Percentiles rank a stretch among this genome's conserved stretches.
These are phyloP conservation scores for Petrocephalus schoutedeni DNA, from an alignment of 2,797 vertebrate species.

Conservation along the genomic window DNA sequence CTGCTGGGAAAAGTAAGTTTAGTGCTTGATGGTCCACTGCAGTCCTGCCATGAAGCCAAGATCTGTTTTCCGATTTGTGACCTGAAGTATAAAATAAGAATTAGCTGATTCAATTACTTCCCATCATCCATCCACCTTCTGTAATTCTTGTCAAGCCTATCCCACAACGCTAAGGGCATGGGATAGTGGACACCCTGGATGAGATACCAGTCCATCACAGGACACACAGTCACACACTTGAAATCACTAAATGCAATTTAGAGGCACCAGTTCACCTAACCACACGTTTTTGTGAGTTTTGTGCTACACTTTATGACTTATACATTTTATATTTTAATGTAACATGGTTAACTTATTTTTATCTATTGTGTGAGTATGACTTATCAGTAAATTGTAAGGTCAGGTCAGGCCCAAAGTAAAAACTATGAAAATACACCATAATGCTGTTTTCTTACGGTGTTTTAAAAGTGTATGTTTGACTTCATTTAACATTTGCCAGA, in stretches of 20 bases:
- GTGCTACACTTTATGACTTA: not conserved
- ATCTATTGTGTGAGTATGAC: not conserved
- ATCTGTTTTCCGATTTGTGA: conserved; percentile 37
- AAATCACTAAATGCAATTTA: not conserved
- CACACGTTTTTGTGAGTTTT: not conserved
- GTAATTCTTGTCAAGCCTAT: not conserved
- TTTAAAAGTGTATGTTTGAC: not conserved
- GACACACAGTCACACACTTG: not conserved
- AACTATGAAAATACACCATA: not conserved
- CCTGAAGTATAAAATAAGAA: conserved; percentile 40
- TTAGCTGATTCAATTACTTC: not conserved
- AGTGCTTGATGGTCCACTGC: conserved; percentile 26
- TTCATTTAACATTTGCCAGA: not conserved
- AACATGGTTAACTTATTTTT: not conserved
- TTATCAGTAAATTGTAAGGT: not conserved
- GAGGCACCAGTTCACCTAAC: not conserved
- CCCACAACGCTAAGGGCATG: not conserved
- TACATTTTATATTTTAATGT: no score
- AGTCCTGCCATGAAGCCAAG: conserved; percentile 37
- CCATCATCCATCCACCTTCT: not conserved
- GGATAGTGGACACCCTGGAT: not conserved
- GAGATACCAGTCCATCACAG: not conserved
- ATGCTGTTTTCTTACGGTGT: not conserved
- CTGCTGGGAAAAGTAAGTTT: conserved; percentile 35
- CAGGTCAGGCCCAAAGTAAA: not conserved